Evolutionary conservation across 64 coral and sea anemone genomes (phyloP).

Genomic region (Cladopsammia gracilis): DNA sequence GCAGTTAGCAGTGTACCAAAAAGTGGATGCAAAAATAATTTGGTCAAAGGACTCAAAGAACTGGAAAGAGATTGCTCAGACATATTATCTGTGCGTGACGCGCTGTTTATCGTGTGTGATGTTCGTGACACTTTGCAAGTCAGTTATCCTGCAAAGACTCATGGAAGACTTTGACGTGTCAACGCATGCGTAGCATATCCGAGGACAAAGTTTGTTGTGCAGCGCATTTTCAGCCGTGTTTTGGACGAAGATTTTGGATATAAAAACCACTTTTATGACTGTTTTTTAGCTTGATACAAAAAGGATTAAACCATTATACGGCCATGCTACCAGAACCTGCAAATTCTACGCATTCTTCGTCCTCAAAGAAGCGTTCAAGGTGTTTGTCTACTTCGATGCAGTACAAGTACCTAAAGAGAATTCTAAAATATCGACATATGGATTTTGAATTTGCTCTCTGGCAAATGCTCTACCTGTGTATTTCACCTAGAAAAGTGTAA

Average conservation of each 20-base stretch:
- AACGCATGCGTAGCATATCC: conserved; percentile 85
- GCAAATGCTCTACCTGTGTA: conserved; percentile 98
- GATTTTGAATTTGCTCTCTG: conserved; percentile 99
- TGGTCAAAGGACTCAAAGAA: too few relatives aligned
- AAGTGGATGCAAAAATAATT: too few relatives aligned
- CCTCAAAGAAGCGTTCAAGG: conserved; percentile 73
- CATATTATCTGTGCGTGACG: not conserved
- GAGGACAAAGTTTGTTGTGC: not conserved
- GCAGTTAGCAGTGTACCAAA: too few relatives aligned
- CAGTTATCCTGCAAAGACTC: conserved; percentile 35
- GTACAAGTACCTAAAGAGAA: conserved; percentile 93
- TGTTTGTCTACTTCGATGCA: conserved; percentile 88
- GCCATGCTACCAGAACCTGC: conserved; percentile 80
- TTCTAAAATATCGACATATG: conserved; percentile 97
- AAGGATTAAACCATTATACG: not conserved
- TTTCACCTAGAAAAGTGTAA: conserved; percentile 99
- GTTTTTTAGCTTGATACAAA: not conserved
- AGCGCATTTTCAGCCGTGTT: conserved; percentile 15
- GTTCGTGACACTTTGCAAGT: not conserved
- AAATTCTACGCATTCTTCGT: conserved; percentile 73
- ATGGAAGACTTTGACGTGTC: conserved; percentile 88
- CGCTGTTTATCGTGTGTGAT: not conserved
- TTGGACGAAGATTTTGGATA: not conserved
- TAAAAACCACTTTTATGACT: not conserved
- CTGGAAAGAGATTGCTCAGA: too few relatives aligned